Evolutionary conservation across 2,888 invertebrate genomes (phyloP).

Genomic region (Biston stratarius): DNA sequence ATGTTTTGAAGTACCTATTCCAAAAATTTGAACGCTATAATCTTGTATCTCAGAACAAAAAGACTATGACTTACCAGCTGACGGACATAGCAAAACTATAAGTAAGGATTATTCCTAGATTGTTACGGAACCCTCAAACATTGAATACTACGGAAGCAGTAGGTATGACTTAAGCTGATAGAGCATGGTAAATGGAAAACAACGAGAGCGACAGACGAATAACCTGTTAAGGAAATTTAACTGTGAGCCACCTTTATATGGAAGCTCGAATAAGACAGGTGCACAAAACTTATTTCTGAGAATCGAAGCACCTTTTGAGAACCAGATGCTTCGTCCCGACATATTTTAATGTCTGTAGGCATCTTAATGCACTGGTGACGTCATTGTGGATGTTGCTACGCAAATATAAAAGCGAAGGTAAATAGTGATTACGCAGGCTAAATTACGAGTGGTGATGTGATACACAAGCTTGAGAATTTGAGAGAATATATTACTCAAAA

Average conservation of each 20-base stretch:
- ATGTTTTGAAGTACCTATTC: too few species aligned
- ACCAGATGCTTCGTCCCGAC: slow-evolving; percentile 60
- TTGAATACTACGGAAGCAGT: background rate
- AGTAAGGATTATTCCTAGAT: background rate
- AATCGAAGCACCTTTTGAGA: slow-evolving; percentile 71
- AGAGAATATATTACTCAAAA: background rate
- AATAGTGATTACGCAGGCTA: background rate
- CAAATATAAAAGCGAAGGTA: slow-evolving; percentile 8
- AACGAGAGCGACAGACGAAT: background rate
- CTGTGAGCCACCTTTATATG: slow-evolving; percentile 19
- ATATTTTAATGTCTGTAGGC: slow-evolving; percentile 49
- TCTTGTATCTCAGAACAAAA: too few species aligned
- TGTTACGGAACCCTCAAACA: background rate
- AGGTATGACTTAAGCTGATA: background rate
- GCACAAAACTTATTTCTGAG: slow-evolving; percentile 67
- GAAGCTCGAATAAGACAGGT: slow-evolving; percentile 73
- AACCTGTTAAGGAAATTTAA: slow-evolving; percentile 4
- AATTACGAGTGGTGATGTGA: too few species aligned
- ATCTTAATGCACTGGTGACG: slow-evolving; percentile 62
- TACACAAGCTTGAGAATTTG: too few species aligned
- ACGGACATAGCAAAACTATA: background rate
- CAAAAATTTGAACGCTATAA: too few species aligned
- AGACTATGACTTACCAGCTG: too few species aligned
- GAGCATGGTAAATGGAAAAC: background rate
- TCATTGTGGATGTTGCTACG: slow-evolving; percentile 54